Percentiles rank a stretch among this genome's conserved stretches.
These are phyloP conservation scores for Chondrilla cf. caribensis DNA, from an alignment of 37 sponge, comb jelly and placozoan species.

Conservation along the genomic window DNA sequence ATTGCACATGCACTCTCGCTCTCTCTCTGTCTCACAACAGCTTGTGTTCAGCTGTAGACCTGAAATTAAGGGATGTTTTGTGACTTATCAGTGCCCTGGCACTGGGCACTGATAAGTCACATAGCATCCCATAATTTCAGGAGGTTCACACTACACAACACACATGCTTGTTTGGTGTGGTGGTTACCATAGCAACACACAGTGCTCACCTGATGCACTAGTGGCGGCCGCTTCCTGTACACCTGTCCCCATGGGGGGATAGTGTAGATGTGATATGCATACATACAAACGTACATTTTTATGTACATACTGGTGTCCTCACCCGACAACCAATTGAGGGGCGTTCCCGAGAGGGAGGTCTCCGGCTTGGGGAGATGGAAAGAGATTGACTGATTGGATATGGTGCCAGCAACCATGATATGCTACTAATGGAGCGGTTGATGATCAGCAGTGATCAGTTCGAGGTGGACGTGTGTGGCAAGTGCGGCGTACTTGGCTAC, in stretches of 20 bases:
- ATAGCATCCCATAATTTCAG: no score
- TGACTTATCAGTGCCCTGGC: no score
- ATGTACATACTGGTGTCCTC: conserved; percentile 63
- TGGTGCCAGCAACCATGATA: conserved; percentile 96
- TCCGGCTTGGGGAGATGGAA: conserved; percentile 99
- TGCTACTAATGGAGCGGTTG: conserved; percentile 93
- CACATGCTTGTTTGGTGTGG: no score
- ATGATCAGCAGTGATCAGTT: conserved; percentile 97
- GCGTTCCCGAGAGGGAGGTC: conserved; percentile 93
- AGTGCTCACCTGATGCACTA: conserved; percentile 53
- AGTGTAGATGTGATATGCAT: no score
- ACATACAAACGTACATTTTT: no score
- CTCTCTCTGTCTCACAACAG: no score
- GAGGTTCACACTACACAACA: no score
- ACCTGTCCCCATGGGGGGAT: conserved; percentile 25
- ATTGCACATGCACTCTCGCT: no score
- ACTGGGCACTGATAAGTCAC: no score
- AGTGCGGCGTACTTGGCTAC: conserved; percentile 95
- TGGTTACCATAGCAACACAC: no score
- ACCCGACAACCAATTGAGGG: conserved; percentile 99
- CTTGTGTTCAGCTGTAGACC: no score
- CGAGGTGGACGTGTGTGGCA: conserved; percentile 93
- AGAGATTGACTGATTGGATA: conserved; percentile 98
- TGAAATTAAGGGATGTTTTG: no score
- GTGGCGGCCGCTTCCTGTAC: conserved; percentile 61